phyloP scores from a whole-genome alignment of 2,797 vertebrate species.

The Catamblyrhynchus diadema region DNA sequence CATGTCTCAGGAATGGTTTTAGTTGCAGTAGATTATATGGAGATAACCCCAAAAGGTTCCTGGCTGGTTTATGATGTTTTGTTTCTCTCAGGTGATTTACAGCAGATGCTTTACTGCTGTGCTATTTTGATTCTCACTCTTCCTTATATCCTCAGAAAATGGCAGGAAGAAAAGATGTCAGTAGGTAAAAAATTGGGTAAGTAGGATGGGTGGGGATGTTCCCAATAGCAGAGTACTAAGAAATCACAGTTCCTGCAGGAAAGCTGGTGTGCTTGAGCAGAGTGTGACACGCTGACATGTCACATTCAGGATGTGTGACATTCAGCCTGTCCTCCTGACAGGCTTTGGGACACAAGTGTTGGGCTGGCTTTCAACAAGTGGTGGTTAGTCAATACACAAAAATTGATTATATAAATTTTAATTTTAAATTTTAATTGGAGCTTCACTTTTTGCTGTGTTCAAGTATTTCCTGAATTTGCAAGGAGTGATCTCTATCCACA shows the following conservation, averaged over 20 bases:
- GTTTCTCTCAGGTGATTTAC: not conserved
- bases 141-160: not conserved
- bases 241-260: not conserved
- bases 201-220: not conserved
- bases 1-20: not conserved
- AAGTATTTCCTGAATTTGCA: not conserved
- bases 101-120: not conserved
- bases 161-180: not conserved
- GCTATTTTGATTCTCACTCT: not conserved
- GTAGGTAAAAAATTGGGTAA: not conserved
- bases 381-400: not conserved
- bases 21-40: not conserved
- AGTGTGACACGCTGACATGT: no score
- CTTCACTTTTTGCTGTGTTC: not conserved
- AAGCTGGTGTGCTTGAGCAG: not conserved
- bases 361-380: not conserved
- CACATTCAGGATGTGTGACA: no score
- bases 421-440: not conserved
- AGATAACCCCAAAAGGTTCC: not conserved
- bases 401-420: not conserved
- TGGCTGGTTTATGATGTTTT: not conserved
- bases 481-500: not conserved
- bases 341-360: not conserved
- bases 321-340: not conserved
- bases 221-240: not conserved